These are phyloP conservation scores for Scopus umbretta DNA, from an alignment of 2,113 vertebrate species.

Conservation along the genomic window DNA sequence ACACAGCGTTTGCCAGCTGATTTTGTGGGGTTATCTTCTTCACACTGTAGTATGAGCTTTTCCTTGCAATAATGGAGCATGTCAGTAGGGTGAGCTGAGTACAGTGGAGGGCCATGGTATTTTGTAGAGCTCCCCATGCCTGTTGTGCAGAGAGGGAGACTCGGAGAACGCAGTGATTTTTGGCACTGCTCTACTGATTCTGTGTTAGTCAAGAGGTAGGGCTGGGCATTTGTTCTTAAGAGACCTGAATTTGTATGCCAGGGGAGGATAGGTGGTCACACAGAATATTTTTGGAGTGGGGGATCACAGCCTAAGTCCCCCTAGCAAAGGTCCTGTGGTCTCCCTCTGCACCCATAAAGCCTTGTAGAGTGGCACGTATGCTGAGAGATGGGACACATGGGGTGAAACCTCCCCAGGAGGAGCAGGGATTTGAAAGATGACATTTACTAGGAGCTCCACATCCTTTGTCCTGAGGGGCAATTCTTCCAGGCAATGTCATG, in stretches of 20 bases:
- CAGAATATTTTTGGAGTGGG: background rate
- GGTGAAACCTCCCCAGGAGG: fast-evolving
- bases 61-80: background rate
- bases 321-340: background rate
- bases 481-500: background rate
- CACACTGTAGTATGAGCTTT: background rate
- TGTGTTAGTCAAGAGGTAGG: background rate
- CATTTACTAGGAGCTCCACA: background rate
- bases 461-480: background rate
- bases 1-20: background rate
- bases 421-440: background rate
- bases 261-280: background rate
- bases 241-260: background rate
- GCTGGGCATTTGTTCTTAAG: background rate
- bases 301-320: background rate
- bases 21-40: background rate
- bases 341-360: background rate
- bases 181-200: background rate
- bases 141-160: background rate
- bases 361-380: background rate
- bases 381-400: background rate
- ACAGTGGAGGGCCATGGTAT: background rate
- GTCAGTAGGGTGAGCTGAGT: background rate
- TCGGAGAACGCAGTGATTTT: fast-evolving
- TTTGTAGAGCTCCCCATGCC: background rate